These are phyloP conservation scores for Atrichornis clamosus DNA, from an alignment of 2,113 vertebrate genomes.

Conservation along the genomic window DNA sequence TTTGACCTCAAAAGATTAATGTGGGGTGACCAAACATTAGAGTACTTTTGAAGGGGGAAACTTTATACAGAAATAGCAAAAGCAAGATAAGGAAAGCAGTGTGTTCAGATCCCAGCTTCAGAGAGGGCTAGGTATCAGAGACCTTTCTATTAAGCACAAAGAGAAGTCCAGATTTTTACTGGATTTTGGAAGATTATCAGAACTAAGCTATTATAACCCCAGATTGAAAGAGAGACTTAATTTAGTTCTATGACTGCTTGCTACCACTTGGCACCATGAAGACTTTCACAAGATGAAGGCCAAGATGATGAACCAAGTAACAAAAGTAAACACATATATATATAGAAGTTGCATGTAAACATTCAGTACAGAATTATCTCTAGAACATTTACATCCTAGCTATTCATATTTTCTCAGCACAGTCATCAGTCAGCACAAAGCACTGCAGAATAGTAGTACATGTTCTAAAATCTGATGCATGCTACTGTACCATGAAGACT, in stretches of 20 bases:
- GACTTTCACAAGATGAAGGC: neutral
- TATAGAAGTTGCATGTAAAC: neutral
- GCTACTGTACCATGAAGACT: neutral
- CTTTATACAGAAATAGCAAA: neutral
- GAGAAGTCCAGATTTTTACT: neutral
- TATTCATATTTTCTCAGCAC: neutral
- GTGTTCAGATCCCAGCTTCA: neutral
- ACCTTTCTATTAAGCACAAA: neutral
- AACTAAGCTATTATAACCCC: neutral
- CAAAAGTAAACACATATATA: neutral
- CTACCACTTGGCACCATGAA: neutral
- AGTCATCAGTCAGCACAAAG: neutral
- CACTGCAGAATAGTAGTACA: neutral
- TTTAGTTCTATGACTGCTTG: neutral
- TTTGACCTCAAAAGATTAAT: neutral
- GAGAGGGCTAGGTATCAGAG: neutral
- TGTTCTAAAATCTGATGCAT: neutral
- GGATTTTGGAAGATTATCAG: neutral
- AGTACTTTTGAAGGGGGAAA: neutral
- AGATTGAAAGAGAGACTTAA: neutral
- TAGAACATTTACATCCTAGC: neutral
- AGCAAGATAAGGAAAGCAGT: neutral
- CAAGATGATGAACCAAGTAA: neutral
- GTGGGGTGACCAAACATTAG: neutral
- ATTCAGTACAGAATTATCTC: neutral